Conservation (phyloP, 2,797 vertebrate genomes). For the Florisuga fusca region DNA sequence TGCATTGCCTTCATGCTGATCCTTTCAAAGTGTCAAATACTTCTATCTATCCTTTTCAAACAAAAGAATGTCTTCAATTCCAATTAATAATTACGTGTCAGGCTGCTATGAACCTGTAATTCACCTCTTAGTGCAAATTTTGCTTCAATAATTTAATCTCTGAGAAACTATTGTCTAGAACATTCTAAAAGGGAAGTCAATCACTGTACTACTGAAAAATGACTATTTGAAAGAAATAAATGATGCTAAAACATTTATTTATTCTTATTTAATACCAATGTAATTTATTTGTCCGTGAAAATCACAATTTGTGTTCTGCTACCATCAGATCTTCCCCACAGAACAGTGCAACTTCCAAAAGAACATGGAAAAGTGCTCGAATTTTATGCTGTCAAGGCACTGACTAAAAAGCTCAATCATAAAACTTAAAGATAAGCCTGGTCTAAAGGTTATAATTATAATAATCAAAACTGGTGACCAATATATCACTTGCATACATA, state of each 20-base stretch:
- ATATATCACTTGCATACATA: neutral
- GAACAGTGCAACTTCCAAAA: neutral
- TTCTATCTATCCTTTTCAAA: conserved; percentile 5
- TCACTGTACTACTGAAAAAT: conserved; percentile 34
- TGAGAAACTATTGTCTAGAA: conserved; percentile 32
- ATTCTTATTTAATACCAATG: neutral
- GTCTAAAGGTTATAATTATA: neutral
- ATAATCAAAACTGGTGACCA: neutral
- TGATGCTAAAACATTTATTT: neutral
- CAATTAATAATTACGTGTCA: neutral
- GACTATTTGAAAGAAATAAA: conserved; percentile 30
- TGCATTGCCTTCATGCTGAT: neutral
- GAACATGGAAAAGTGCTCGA: neutral
- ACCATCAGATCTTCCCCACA: neutral
- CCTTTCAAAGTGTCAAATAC: neutral
- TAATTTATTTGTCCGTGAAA: neutral
- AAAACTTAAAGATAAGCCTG: neutral
- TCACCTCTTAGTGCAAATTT: conserved; percentile 28
- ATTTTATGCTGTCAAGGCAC: neutral
- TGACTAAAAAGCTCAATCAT: neutral
- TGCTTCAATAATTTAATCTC: conserved; percentile 32
- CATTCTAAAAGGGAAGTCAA: conserved; percentile 46
- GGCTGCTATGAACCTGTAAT: conserved; percentile 37
- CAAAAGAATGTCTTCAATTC: neutral
- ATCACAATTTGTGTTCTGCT: neutral